phyloP scores from a whole-genome alignment of 2,113 vertebrate genomes.

The Balaenoptera acutorostrata region DNA sequence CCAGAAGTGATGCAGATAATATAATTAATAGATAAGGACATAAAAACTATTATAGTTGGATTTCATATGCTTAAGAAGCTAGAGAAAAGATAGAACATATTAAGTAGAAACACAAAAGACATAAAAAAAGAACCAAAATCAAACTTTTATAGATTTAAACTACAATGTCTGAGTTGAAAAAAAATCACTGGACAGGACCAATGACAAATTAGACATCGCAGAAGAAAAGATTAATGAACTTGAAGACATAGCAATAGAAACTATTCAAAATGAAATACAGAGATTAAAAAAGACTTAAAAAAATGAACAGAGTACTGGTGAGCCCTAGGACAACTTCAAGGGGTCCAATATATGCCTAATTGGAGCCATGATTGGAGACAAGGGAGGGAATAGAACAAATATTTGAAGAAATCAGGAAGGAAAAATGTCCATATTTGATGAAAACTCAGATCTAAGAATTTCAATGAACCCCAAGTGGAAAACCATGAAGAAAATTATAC shows the following conservation, averaged over 20 bases:
- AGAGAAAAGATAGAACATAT: neutral
- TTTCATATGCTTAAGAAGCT: neutral
- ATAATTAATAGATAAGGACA: neutral
- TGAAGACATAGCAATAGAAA: neutral
- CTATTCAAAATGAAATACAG: slow-evolving; percentile 2
- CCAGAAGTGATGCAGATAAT: neutral
- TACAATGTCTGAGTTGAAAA: neutral
- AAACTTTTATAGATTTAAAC: neutral
- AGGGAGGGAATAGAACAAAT: neutral
- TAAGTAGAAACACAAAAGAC: neutral
- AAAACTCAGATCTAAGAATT: slow-evolving; percentile 2
- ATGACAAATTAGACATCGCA: neutral
- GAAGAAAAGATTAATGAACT: neutral
- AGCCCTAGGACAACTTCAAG: neutral
- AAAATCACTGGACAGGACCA: neutral
- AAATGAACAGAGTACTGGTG: neutral
- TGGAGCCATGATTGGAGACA: neutral
- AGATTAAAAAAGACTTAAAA: neutral
- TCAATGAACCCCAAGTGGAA: neutral
- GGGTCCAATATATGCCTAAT: neutral
- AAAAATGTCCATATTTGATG: neutral
- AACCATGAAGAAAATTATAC: slow-evolving; percentile 1
- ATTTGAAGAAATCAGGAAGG: neutral
- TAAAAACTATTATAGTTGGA: neutral
- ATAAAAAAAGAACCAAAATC: neutral